Evolutionary conservation across 2,888 invertebrate species (phyloP).

Genomic region (Archips crataeganus): DNA sequence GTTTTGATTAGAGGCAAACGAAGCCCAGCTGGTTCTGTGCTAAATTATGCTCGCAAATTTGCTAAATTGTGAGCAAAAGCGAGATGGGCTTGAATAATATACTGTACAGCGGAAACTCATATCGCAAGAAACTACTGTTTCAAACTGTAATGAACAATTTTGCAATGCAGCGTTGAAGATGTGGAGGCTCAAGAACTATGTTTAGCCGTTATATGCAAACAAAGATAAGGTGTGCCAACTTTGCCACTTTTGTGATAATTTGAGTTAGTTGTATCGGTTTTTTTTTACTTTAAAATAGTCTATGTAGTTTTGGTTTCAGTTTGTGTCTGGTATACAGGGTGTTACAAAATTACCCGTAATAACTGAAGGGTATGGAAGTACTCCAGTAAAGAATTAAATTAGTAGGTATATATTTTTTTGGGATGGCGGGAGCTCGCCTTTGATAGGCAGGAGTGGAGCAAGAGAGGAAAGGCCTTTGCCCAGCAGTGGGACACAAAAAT

Average conservation of each 20-base stretch:
- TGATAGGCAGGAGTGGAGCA: no score
- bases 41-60: conserved; percentile 55
- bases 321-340: no score
- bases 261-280: not conserved
- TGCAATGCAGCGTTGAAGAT: conserved; percentile 25
- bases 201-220: not conserved
- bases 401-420: no score
- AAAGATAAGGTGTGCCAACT: not conserved
- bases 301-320: no score
- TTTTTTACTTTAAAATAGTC: no score
- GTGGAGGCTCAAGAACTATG: conserved; percentile 10
- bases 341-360: no score
- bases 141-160: conserved; percentile 38
- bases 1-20: conserved; percentile 55
- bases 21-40: conserved; percentile 45
- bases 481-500: no score
- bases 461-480: no score
- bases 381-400: no score
- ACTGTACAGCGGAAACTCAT: conserved; percentile 32
- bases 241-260: not conserved
- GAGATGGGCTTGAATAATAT: conserved; percentile 41
- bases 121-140: conserved; percentile 33
- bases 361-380: no score
- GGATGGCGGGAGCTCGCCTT: no score
- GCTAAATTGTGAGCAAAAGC: conserved; percentile 53